Base-by-base conservation (phyloP, 2,113 vertebrate species). In the Coracopsis vasa region DNA sequence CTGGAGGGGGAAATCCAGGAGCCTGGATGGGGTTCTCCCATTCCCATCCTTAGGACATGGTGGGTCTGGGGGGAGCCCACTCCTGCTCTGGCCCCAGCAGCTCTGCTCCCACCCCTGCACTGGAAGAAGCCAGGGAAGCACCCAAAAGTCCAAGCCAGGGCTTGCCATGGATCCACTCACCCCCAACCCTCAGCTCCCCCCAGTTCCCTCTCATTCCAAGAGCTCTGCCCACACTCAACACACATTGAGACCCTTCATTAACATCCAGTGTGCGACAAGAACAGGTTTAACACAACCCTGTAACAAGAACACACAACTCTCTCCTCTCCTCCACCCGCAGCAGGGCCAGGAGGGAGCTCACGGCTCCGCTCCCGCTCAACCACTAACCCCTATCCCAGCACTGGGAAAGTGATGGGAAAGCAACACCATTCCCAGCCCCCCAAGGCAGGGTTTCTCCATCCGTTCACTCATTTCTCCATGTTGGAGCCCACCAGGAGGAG, bases 181-280 rank as follows among this genome's bases (percentile, higher is more conserved):
- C 6, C 28, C 45, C 23, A 16, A 2, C 14, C 23, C 1, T 0
- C 12, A 23, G 18, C 17, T 54, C 53, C 53, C 24, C 29, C 20
- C 0, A 8, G 12, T 13, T 28, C 60, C 79, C 45, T 45, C 47
- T 28, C 8, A 1, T 18, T 7, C 80, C 2, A 1, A n/a, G 15
- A 29, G 61, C 84, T 50, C 25, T 1, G 16, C 50, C 53, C 5
- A 17, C 1, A 4, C 20, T 28, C n/a, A 9, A 2, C 5, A 1
- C 5, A 1, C 24, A 23, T 27, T 14, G 3, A 18, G 39, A 67
- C 31, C 58, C 70, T 42, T 5, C 58, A 7, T 51, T 5, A 19
- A n/a, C 2, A 78, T 3, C 44, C 86, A 70, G 37, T 2, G 1
- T 2, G 0, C 2, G 39, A 41, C 39, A 15, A 51, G 10, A 48